phyloP scores from a whole-genome alignment of 2,113 vertebrate species.

The Embiotoca jacksoni region DNA sequence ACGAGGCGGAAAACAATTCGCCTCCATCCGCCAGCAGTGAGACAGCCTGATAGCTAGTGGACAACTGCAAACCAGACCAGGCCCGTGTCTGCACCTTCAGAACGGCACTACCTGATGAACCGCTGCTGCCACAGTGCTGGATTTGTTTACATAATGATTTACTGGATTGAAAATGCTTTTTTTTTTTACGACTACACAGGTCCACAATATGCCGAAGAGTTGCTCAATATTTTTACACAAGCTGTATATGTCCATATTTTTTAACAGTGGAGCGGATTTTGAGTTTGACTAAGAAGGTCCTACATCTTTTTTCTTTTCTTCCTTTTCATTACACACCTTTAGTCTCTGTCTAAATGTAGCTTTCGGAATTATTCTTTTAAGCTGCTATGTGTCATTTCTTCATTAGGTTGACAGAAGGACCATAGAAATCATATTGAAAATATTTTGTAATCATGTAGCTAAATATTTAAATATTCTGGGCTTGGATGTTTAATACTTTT shows the following conservation, averaged over 20 bases:
- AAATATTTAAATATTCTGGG: constrained; percentile 16
- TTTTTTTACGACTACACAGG: constrained; percentile 11
- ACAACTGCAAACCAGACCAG: constrained; percentile 8
- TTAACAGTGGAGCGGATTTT: constrained; percentile 25
- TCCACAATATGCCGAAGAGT: constrained; percentile 16
- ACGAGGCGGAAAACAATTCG: constrained; percentile 80
- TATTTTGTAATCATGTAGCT: constrained; percentile 38
- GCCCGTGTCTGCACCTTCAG: not conserved
- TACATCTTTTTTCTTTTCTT: constrained; percentile 7
- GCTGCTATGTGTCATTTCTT: constrained; percentile 21
- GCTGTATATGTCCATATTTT: constrained; percentile 29
- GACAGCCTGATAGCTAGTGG: constrained; percentile 60
- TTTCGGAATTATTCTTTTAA: constrained; percentile 25
- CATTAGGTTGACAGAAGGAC: not conserved
- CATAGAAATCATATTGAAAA: constrained; percentile 19
- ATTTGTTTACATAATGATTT: constrained; percentile 50
- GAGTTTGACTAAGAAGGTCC: not conserved
- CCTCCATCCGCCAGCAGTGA: constrained; percentile 81
- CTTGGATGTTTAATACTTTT: constrained; percentile 49
- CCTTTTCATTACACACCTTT: not conserved
- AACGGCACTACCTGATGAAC: not conserved
- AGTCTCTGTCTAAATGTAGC: constrained; percentile 26
- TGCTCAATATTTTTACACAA: constrained; percentile 29
- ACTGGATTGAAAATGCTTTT: constrained; percentile 43
- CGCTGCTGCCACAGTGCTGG: constrained; percentile 9